A percentile compares a stretch with the other conserved stretches of the same genome.
These are phyloP conservation scores for Orthosia gothica DNA, from an alignment of 2,888 invertebrate species.

Conservation along the genomic window DNA sequence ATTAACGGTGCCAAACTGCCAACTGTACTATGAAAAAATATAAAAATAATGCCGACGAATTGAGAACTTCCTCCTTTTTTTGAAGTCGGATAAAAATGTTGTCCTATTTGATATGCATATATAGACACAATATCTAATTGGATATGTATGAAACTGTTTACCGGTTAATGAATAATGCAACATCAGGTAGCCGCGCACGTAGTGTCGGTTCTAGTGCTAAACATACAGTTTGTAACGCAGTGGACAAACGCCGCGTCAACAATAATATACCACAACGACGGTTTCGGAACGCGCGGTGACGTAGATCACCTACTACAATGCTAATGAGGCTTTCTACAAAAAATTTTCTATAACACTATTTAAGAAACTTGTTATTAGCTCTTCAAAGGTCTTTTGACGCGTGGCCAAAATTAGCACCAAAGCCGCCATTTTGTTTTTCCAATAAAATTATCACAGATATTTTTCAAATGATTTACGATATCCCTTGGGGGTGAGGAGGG, in stretches of 20 bases:
- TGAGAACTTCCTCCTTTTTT: too few relatives aligned
- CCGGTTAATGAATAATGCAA: conserved; percentile 56
- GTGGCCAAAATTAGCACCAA: neutral
- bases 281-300: conserved; percentile 35
- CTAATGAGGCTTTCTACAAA: conserved; percentile 33
- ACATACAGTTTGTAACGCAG: conserved; percentile 33
- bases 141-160: conserved; percentile 29
- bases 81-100: neutral
- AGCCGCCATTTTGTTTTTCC: neutral
- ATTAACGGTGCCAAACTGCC: neutral
- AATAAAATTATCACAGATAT: neutral
- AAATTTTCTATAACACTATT: conserved; percentile 26
- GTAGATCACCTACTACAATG: conserved; percentile 48
- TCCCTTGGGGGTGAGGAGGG: neutral
- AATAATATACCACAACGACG: neutral
- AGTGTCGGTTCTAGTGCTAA: conserved; percentile 14
- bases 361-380: conserved; percentile 31
- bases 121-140: conserved; percentile 40
- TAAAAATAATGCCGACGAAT: too few relatives aligned
- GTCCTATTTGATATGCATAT: conserved; percentile 17
- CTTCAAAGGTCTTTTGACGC: neutral
- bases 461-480: neutral
- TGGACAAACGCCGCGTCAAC: conserved; percentile 10
- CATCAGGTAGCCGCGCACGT: conserved; percentile 4
- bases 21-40: neutral